Conservation (phyloP, 2,797 vertebrate genomes). For the Tympanoctomys barrerae region DNA sequence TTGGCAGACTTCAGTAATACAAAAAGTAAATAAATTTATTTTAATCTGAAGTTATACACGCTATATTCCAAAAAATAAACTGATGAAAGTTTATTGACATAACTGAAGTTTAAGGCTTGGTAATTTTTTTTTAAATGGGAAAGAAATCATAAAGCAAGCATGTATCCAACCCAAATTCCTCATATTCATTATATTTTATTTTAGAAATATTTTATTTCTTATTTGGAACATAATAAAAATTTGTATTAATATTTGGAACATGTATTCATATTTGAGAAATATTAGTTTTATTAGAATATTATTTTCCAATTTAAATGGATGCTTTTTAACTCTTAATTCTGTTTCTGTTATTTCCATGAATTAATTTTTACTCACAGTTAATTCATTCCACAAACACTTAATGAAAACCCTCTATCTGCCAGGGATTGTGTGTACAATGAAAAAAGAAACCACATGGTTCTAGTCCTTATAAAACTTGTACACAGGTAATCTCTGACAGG, state of each 20-base stretch:
- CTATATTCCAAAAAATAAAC: conserved; percentile 23
- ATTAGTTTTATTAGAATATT: conserved; percentile 19
- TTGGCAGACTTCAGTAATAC: background rate
- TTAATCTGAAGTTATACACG: conserved; percentile 32
- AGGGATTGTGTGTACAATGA: background rate
- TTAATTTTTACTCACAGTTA: conserved; percentile 4
- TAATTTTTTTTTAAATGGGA: background rate
- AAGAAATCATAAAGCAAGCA: conserved; percentile 43
- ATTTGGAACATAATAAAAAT: background rate
- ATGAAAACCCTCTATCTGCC: background rate
- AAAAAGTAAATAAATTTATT: conserved; percentile 27
- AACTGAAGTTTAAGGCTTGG: background rate
- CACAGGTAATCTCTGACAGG: conserved; percentile 7
- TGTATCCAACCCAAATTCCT: background rate
- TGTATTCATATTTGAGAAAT: conserved; percentile 14
- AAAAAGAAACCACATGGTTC: background rate
- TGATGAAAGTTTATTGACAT: conserved; percentile 34
- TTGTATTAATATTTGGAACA: conserved; percentile 37
- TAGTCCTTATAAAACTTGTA: conserved; percentile 18
- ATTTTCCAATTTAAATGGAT: conserved; percentile 39
- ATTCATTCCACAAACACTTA: conserved; percentile 38
- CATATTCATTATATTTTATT: background rate
- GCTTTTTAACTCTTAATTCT: background rate
- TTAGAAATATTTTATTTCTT: conserved; percentile 61
- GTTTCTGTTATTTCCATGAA: background rate